Base-by-base conservation (phyloP, 2,888 invertebrate species). In the Pinctada fucata region DNA sequence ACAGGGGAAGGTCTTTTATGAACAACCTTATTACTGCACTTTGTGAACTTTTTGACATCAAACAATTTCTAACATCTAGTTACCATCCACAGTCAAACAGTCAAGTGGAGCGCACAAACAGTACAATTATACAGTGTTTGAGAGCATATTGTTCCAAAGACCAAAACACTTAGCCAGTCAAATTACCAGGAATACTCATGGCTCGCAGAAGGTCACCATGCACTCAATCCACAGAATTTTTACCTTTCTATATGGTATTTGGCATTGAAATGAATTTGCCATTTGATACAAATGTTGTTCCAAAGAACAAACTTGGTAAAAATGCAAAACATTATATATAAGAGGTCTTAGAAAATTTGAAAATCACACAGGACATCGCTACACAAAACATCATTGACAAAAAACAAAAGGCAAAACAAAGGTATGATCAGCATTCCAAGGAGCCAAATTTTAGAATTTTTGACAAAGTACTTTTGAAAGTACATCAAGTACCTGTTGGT, bases 1-100 rank as follows among this genome's bases (percentile, higher is more conserved):
- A 83, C 63, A 68, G 79, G 51, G 79, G 78, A 64, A 47, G 69
- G 47, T 76, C 76, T 58, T 83, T 82, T 52, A 82, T 81, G 80
- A 82, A 80, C 3, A 82, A 83, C 48, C 72, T 83, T 8, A 74
- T 83, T 10, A 73, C 68, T 51, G 76, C 80, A 13, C 10, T 82
- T 3, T 78, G 76, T 58, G 83, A 83, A 58, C 50, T 83, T 8
- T 83, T 80, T 58, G 52, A 82, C 6, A 73, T 81, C 6, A 77
- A 68, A 3, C n/a, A 80, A 13, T 79, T 79, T 49, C 72, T 65
- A 13, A 84, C 82, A 5, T 77, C 76, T 2, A 76, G 79, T 13
- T 82, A 84, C 50, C 67, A 79, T 13, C 84, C 81, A 0, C 72
- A 81, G 67, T 72, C 81, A 3, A 84, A 84, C 51, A 72, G 74